Evolutionary conservation across 2,797 vertebrate species (phyloP), one percentile per base, ranked within the genome.

Genomic region (Anisognathus igniventris): DNA sequence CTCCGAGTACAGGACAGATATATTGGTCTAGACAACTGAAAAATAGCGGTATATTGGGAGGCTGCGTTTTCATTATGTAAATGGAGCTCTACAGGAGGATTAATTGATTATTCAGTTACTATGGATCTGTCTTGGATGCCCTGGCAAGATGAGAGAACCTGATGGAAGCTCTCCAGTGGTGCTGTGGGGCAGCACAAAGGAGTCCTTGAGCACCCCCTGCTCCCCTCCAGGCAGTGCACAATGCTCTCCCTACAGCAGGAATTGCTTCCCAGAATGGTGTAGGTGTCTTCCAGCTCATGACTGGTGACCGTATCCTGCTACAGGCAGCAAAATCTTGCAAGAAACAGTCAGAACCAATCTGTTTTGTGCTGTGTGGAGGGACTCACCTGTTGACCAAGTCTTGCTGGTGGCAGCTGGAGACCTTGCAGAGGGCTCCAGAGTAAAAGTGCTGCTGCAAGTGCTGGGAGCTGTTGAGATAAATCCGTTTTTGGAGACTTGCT

Each of bases 41-140:
- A 97, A 96, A 61, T 96, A 96, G 96, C 93, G 92, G 97, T 97
- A 96, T 97, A 97, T 80, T 96, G 96, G 94, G 53, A 39, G 31
- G 33, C 92, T 96, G 96, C 58, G 6, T 97, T 97, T 97, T 97
- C 97, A 98, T 98, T 98, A 98, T 98, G 97, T 97, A 98, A 98
- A 98, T 98, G 96, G 97, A 97, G 85, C 92, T 94, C 96, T 96
- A 96, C 95, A 91, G 90, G 93, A 97, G 96, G 96, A 97, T 97
- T 97, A 97, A 98, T 98, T 97, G 98, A 98, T 97, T 98, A 97
- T 98, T 97, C 97, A 93, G 96, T 97, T 97, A 96, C 97, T 95
- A 76, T 92, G 95, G 96, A 91, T 94, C 96, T 92, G 93, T 86
- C 97, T 97, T 96, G 91, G 94, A 95, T 92, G 95, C 90, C 94